Percentiles rank a stretch among this genome's conserved stretches.
These are phyloP conservation scores for Heliothis subflexa DNA, from an alignment of 1,140 invertebrate species.

Conservation along the genomic window DNA sequence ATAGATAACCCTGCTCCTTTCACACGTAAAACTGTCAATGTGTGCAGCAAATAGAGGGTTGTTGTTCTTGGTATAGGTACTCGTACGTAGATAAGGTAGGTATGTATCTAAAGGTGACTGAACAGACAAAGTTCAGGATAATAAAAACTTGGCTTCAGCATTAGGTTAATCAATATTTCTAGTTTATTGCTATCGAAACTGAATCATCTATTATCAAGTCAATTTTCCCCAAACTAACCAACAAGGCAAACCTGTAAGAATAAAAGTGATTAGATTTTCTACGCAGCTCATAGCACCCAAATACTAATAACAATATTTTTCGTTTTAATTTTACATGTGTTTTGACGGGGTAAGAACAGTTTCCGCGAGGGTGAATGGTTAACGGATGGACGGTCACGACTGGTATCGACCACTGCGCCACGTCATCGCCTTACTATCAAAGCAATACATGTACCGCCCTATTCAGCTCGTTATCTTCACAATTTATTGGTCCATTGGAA, in stretches of 20 bases:
- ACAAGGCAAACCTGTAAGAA: no score
- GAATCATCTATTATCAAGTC: no score
- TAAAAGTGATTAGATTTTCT: no score
- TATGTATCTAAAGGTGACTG: not conserved
- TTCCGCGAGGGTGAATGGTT: slow-evolving; percentile 35
- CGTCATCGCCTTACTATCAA: slow-evolving; percentile 12
- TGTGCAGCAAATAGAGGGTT: slow-evolving; percentile 17
- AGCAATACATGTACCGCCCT: not conserved
- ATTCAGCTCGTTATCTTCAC: not conserved
- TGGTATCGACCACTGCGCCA: slow-evolving; percentile 16
- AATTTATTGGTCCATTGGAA: slow-evolving; percentile 5
- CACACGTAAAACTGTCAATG: slow-evolving; percentile 21
- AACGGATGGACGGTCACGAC: slow-evolving; percentile 18
- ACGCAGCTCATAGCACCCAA: no score
- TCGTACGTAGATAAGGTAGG: slow-evolving; percentile 23
- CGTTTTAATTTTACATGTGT: no score
- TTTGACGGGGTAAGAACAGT: not conserved
- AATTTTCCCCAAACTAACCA: no score
- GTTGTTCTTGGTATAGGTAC: not conserved
- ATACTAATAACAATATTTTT: no score
- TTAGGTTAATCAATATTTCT: no score
- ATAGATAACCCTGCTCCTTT: slow-evolving; percentile 23
- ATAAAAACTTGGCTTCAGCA: no score
- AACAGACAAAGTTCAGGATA: no score
- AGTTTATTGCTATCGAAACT: no score